Base-by-base conservation (phyloP, 2,113 vertebrate species). In the Rynchops niger region DNA sequence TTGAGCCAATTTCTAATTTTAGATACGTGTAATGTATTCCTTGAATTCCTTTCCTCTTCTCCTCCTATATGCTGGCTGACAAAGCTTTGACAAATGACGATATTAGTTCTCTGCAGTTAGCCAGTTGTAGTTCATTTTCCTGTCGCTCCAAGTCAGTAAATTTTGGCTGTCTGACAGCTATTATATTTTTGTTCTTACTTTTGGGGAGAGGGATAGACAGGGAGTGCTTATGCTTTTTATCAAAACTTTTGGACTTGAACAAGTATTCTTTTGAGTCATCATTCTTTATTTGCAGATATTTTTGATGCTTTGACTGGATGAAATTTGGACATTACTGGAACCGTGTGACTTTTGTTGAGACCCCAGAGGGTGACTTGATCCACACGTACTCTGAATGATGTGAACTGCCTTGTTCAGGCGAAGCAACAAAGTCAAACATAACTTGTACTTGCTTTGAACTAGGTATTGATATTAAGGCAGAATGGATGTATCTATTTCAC, bases 51-150 rank as follows among this genome's bases (percentile, higher is more conserved):
- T 83, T 90, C 22, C 13, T 82, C 15, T 38, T 81, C 63, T 74
- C 67, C 74, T 92, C 32, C 80, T 84, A 20, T 95, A 38, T 77
- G 38, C 63, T 83, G 65, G 13, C 90, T 95, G 94, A 88, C 93
- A 96, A 45, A 72, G 55, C 38, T 94, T 67, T 96, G 94, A 97
- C 65, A 93, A 96, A 95, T 96, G 63, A 65, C 93, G 92, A 81
- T 91, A 67, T 82, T 96, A 12, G 78, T 97, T 93, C 82, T 90
- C 81, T 95, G 95, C 86, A 86, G 87, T 86, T 96, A 83, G 91
- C 81, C 69, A 63, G 45, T n/a, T 89, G 81, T 95, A 69, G 55
- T 91, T 96, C 74, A 82, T 92, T 94, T 95, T 96, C 52, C 81
- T 93, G 61, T 89, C 17, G 8, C 63, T 91, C 2, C 38, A 93